Percentiles rank a stretch among this genome's conserved stretches.
Evolutionary conservation across 2,113 vertebrate genomes (phyloP).

Genomic region (Vulpes vulpes): DNA sequence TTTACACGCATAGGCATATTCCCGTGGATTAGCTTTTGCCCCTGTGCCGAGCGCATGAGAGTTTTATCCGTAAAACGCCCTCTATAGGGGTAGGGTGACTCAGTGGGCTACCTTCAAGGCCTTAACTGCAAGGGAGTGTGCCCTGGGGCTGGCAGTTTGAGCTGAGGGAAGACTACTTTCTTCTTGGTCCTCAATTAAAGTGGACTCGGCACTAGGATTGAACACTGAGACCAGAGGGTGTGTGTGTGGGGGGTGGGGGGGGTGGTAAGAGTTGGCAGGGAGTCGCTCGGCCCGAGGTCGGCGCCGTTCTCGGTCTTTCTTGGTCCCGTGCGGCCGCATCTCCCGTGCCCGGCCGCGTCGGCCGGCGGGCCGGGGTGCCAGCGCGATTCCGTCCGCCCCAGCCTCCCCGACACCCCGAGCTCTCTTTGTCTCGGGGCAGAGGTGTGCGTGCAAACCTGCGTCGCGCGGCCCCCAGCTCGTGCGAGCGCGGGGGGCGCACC

Average conservation of each 20-base stretch:
- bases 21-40: not conserved
- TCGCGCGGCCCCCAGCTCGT: slow-evolving; percentile 7
- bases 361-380: not conserved
- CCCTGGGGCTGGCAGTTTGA: not conserved
- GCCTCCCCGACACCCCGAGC: not conserved
- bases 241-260: too few relatives aligned
- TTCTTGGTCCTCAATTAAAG: slow-evolving; percentile 3
- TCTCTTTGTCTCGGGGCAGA: slow-evolving; percentile 76
- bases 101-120: not conserved
- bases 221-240: not conserved
- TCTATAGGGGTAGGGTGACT: not conserved
- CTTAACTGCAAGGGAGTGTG: not conserved
- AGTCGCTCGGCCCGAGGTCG: not conserved
- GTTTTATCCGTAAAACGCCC: not conserved
- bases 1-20: not conserved
- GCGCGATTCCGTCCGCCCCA: not conserved
- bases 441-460: slow-evolving; percentile 70
- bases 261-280: not conserved
- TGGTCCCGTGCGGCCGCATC: not conserved
- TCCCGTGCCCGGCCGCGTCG: not conserved
- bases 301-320: not conserved
- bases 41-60: not conserved
- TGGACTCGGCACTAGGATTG: not conserved
- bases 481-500: slow-evolving; percentile 59
- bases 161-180: not conserved